Evolutionary conservation across 2,888 invertebrate species (phyloP).

Genomic region (Xestoiulus laeticollis): DNA sequence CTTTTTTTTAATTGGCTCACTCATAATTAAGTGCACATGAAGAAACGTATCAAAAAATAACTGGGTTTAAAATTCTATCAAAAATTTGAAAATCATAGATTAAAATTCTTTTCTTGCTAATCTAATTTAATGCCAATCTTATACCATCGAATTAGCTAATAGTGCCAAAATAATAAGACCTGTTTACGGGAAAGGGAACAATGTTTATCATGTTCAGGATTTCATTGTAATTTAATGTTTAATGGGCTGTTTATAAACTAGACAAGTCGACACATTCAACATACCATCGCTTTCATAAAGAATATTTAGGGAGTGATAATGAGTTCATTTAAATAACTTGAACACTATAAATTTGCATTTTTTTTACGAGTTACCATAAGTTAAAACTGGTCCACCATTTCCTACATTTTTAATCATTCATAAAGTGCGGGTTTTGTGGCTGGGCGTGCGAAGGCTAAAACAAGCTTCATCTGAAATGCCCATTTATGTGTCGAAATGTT

Average conservation of each 20-base stretch:
- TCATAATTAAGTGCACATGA: too few relatives aligned
- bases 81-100: too few relatives aligned
- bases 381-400: not conserved
- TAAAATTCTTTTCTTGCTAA: not conserved
- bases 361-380: not conserved
- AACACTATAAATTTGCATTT: constrained; percentile 1
- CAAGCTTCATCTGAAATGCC: not conserved
- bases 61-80: too few relatives aligned
- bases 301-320: constrained; percentile 37
- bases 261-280: not conserved
- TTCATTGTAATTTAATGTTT: not conserved
- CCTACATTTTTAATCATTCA: constrained; percentile 32
- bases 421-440: not conserved
- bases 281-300: not conserved
- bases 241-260: not conserved
- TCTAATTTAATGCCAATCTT: not conserved
- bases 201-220: not conserved
- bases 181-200: not conserved
- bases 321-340: constrained; percentile 27
- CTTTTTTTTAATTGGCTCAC: too few relatives aligned
- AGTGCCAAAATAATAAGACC: not conserved
- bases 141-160: not conserved
- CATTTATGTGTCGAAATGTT: not conserved
- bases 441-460: not conserved
- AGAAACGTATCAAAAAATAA: too few relatives aligned